These are phyloP conservation scores for Ptychadena robeensis DNA, from an alignment of 2,797 vertebrate genomes.

Conservation along the genomic window DNA sequence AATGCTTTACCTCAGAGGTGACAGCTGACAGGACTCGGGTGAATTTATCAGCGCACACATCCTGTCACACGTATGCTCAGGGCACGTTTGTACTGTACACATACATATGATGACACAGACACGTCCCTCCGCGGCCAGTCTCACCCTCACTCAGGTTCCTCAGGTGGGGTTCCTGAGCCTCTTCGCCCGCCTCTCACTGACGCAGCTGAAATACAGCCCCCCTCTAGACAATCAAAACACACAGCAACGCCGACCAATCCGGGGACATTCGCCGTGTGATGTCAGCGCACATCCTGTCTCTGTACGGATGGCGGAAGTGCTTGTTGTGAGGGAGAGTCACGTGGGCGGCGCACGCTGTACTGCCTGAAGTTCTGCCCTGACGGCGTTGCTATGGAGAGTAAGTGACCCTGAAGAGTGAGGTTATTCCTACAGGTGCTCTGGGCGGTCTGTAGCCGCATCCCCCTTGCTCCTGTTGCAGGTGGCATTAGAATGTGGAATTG, in stretches of 20 bases:
- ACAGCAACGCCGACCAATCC: not conserved
- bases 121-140: not conserved
- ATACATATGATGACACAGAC: not conserved
- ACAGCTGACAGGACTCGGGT: no score
- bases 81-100: no score
- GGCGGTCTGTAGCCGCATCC: no score
- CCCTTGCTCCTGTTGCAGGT: no score
- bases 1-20: no score
- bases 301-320: constrained; percentile 15
- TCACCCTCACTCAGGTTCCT: not conserved
- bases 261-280: not conserved
- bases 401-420: no score
- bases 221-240: constrained; percentile 1
- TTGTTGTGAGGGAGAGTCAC: not conserved
- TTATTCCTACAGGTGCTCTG: no score
- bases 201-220: constrained; percentile 31
- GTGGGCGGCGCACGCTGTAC: not conserved
- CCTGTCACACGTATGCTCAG: no score
- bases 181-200: constrained; percentile 20
- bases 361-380: no score
- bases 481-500: not conserved
- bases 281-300: not conserved
- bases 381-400: constrained; percentile 24
- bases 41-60: no score
- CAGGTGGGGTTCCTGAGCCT: not conserved